phyloP scores from a whole-genome alignment of 2,113 vertebrate species.

The Scomber scombrus region DNA sequence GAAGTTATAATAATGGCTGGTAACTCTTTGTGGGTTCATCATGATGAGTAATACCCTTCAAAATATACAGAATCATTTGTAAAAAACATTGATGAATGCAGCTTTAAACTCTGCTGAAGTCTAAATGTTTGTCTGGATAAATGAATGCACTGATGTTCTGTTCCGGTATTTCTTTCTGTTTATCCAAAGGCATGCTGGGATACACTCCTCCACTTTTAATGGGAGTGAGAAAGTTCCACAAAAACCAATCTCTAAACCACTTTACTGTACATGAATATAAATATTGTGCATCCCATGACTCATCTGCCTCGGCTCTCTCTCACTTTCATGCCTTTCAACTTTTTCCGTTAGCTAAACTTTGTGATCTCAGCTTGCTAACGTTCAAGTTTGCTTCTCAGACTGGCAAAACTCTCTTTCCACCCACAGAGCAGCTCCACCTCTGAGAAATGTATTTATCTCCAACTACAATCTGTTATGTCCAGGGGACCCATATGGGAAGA shows the following conservation, averaged over 20 bases:
- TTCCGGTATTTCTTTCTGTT: background rate
- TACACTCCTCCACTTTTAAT: background rate
- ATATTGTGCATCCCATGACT: background rate
- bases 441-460: constrained; percentile 56
- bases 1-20: too few relatives aligned
- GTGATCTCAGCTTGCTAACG: constrained; percentile 15
- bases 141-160: background rate
- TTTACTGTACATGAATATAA: background rate
- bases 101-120: too few relatives aligned
- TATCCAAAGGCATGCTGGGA: background rate
- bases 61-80: too few relatives aligned
- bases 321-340: constrained; percentile 7
- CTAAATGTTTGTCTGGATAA: background rate
- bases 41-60: too few relatives aligned
- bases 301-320: constrained; percentile 7
- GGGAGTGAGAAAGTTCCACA: background rate
- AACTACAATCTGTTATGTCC: constrained; percentile 62
- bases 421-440: constrained; percentile 42
- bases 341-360: constrained; percentile 9
- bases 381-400: constrained; percentile 25
- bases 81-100: constrained; percentile 2
- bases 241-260: background rate
- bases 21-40: too few relatives aligned
- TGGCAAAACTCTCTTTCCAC: constrained; percentile 40
- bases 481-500: constrained; percentile 47